Percentiles rank a stretch among this genome's conserved stretches.
phyloP scores from a whole-genome alignment of 2,797 vertebrate species.

The Catamblyrhynchus diadema region DNA sequence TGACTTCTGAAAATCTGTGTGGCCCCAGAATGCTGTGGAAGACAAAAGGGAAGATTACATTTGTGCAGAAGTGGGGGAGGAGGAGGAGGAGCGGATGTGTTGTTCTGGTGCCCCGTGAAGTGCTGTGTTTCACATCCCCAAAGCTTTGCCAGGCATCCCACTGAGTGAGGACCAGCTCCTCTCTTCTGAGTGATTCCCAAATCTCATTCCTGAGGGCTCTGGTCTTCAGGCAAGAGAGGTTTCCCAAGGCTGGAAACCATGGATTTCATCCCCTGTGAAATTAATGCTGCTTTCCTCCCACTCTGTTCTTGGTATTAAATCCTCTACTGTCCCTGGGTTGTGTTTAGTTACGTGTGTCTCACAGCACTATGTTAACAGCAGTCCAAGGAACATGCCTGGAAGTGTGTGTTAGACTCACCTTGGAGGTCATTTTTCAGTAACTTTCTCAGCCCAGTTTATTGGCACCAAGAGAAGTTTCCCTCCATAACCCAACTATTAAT shows the following conservation, averaged over 20 bases:
- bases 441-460: slow-evolving; percentile 4
- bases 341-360: neutral
- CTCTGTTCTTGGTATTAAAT: neutral
- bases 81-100: neutral
- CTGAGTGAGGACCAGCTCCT: neutral
- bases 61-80: neutral
- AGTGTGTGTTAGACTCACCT: neutral
- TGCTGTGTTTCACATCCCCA: neutral
- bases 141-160: neutral
- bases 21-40: neutral
- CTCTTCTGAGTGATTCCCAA: neutral
- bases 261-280: neutral
- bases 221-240: rapidly evolving
- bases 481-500: neutral
- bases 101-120: neutral
- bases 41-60: slow-evolving; percentile 30
- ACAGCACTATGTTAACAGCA: neutral
- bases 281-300: neutral
- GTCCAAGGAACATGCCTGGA: neutral
- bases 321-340: neutral
- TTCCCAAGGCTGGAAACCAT: neutral
- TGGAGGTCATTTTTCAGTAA: neutral
- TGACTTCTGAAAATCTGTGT: slow-evolving; percentile 1
- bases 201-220: rapidly evolving
- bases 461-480: slow-evolving; percentile 5